phyloP scores from a whole-genome alignment of 1,140 invertebrate genomes.

The Mya arenaria region DNA sequence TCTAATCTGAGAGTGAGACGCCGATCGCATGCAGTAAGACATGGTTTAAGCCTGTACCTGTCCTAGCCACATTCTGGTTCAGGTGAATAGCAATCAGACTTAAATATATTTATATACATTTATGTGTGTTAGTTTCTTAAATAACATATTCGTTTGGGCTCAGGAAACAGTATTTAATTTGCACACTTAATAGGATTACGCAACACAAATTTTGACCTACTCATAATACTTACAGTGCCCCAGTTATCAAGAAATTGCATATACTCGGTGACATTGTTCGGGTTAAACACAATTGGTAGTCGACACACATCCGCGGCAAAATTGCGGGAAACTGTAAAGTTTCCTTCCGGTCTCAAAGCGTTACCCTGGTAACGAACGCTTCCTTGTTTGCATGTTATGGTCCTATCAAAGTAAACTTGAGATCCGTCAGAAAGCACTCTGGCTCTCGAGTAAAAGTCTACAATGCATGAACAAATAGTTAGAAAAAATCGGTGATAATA shows the following conservation, averaged over 20 bases:
- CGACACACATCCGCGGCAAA: constrained; percentile 14
- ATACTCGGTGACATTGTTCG: background rate
- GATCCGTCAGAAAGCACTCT: background rate
- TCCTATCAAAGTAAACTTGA: background rate
- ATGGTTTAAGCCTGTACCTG: background rate
- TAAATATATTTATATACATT: background rate
- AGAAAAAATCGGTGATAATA: background rate
- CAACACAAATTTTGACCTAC: too few species aligned
- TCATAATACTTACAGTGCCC: constrained; percentile 44
- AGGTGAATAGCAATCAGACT: background rate
- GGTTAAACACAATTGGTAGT: background rate
- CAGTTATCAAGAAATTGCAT: constrained; percentile 27
- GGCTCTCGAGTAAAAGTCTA: background rate
- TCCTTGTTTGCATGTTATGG: constrained; percentile 3
- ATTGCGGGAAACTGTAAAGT: constrained; percentile 21
- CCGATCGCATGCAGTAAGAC: too few species aligned
- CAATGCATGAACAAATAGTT: background rate
- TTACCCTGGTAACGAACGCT: background rate
- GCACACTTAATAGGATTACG: background rate
- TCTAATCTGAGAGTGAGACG: too few species aligned
- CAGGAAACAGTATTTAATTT: background rate
- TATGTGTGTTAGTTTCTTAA: background rate
- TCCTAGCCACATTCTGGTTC: background rate
- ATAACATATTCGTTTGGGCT: too few species aligned
- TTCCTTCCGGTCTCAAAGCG: background rate